These are phyloP conservation scores for Hesperophylax magnus DNA, from an alignment of 1,140 invertebrate species.

Conservation along the genomic window DNA sequence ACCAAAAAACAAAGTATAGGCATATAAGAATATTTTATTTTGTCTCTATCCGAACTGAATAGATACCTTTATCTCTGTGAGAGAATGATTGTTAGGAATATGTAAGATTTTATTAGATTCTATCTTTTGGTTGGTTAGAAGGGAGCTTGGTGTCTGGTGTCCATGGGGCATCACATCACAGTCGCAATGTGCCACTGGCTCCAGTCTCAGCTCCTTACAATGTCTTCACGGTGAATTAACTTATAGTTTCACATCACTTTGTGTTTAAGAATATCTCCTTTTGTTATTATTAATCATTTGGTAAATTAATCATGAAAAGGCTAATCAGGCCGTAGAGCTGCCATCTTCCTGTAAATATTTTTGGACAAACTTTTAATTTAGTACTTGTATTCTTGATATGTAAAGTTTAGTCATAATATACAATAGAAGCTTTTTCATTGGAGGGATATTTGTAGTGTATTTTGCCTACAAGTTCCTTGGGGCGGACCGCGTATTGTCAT, in stretches of 20 bases:
- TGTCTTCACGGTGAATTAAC: conserved; percentile 44
- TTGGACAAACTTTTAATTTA: conserved; percentile 40
- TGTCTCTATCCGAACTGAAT: conserved; percentile 57
- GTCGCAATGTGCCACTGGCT: neutral
- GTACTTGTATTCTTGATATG: conserved; percentile 42
- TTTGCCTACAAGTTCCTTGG: neutral
- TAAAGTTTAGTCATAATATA: conserved; percentile 42
- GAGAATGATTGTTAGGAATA: conserved; percentile 55
- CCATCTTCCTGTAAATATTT: conserved; percentile 45
- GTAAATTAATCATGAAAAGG: neutral
- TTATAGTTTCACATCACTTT: conserved; percentile 56
- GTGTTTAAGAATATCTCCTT: conserved; percentile 47
- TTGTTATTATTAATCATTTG: conserved; percentile 40
- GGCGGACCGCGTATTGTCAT: neutral
- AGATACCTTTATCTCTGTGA: conserved; percentile 55
- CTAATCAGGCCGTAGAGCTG: conserved; percentile 32
- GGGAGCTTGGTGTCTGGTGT: neutral
- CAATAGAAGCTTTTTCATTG: conserved; percentile 44
- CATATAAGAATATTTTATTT: conserved; percentile 57
- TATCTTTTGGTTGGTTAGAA: conserved; percentile 24
- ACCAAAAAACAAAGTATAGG: conserved; percentile 55
- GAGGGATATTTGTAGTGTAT: conserved; percentile 21
- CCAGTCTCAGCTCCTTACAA: conserved; percentile 29
- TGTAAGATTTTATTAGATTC: conserved; percentile 41
- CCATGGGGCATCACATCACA: neutral